Conservation (phyloP, 2,888 invertebrate species). For the Barypeithes pellucidus region DNA sequence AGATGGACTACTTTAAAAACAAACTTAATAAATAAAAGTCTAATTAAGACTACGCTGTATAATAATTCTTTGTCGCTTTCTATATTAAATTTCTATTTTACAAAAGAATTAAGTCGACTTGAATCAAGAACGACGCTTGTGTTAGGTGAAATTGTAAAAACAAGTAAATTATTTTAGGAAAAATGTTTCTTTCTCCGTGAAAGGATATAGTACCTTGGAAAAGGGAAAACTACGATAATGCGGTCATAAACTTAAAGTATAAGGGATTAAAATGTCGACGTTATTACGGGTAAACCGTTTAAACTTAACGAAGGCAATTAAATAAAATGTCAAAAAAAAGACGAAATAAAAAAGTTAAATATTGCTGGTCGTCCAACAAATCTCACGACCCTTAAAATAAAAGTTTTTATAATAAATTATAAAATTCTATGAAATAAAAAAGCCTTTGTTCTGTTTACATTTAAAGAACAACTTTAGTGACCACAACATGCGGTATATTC, state of each 20-base stretch:
- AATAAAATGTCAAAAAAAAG: conserved; percentile 28
- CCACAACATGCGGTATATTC: too few relatives aligned
- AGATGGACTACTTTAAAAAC: too few relatives aligned
- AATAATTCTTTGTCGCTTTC: too few relatives aligned
- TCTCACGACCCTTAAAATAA: conserved; percentile 12
- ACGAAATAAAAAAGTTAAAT: conserved; percentile 18
- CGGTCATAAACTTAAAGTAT: conserved; percentile 12
- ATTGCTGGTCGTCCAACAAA: conserved; percentile 5
- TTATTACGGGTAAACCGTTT: conserved; percentile 13
- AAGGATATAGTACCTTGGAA: neutral
- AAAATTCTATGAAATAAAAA: too few relatives aligned
- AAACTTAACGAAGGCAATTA: conserved; percentile 25
- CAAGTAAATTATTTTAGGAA: conserved; percentile 3
- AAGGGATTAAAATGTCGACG: conserved; percentile 14
- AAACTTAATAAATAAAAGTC: too few relatives aligned
- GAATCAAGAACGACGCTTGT: neutral
- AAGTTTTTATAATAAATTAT: neutral
- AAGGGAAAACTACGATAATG: conserved; percentile 10
- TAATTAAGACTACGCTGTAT: too few relatives aligned
- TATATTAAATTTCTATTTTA: neutral
- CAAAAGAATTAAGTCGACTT: neutral
- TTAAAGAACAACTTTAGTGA: too few relatives aligned
- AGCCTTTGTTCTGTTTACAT: too few relatives aligned
- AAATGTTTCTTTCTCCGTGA: neutral
- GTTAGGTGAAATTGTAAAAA: neutral